Evolutionary conservation across 2,797 vertebrate genomes (phyloP).

Genomic region (Ctenochaetus hawaiiensis): DNA sequence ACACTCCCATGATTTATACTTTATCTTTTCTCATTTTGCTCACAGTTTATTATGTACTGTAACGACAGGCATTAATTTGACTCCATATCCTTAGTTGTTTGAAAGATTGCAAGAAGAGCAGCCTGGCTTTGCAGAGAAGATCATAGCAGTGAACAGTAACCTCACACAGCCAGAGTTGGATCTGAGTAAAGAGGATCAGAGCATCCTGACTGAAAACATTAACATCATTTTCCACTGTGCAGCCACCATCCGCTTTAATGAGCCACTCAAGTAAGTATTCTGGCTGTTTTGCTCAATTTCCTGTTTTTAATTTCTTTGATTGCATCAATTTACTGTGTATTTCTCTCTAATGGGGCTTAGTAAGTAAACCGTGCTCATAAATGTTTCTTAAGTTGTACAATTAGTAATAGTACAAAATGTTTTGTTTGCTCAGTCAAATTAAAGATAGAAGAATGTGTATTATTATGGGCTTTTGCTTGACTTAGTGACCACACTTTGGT

Average conservation of each 20-base stretch:
- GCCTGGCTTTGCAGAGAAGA: slow-evolving; percentile 92
- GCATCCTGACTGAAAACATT: slow-evolving; percentile 85
- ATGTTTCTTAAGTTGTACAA: background rate
- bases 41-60: background rate
- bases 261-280: slow-evolving; percentile 91
- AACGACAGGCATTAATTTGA: background rate
- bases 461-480: no score
- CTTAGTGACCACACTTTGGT: background rate
- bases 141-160: slow-evolving; percentile 92
- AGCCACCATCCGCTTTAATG: slow-evolving; percentile 96
- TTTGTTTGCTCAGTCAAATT: background rate
- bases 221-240: slow-evolving; percentile 97
- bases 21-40: background rate
- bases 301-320: background rate
- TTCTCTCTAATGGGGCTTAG: background rate
- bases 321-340: background rate
- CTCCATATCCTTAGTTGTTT: slow-evolving; percentile 87
- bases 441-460: background rate
- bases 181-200: slow-evolving; percentile 90
- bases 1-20: background rate
- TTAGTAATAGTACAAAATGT: background rate
- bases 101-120: slow-evolving; percentile 94
- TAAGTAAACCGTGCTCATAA: background rate
- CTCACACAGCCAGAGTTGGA: slow-evolving; percentile 91
- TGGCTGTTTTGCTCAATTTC: background rate